phyloP scores from a whole-genome alignment of 2,113 vertebrate species.

The Mionectes macconnelli region DNA sequence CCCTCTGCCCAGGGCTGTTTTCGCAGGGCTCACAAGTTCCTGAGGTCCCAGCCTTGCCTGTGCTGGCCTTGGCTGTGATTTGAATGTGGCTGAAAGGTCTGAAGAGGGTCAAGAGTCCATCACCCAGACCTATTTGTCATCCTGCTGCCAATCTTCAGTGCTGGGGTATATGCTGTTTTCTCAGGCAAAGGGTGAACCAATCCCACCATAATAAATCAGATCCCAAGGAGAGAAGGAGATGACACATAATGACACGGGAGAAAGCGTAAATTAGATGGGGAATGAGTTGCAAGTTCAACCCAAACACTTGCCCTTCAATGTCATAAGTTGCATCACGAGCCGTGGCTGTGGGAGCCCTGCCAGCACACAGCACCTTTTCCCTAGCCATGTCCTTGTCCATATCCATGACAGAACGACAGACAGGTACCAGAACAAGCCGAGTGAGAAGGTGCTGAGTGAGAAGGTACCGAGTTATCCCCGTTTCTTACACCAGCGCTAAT shows the following conservation, averaged over 20 bases:
- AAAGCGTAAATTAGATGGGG: background rate
- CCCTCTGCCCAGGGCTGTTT: background rate
- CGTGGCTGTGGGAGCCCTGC: background rate
- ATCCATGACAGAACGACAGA: background rate
- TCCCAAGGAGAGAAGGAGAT: background rate
- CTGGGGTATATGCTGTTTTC: background rate
- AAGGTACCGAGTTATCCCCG: background rate
- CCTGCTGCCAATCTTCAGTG: background rate
- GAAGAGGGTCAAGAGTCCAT: background rate
- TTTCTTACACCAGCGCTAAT: background rate
- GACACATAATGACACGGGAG: rapidly evolving
- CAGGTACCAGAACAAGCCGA: background rate
- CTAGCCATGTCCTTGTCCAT: background rate
- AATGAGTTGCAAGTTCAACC: background rate
- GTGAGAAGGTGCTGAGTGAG: background rate
- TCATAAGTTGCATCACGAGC: background rate
- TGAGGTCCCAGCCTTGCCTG: background rate
- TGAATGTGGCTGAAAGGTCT: background rate
- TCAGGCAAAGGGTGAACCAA: background rate
- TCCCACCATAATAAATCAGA: background rate
- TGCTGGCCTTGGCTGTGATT: background rate
- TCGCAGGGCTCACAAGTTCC: background rate
- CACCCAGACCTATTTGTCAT: background rate
- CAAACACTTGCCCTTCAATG: background rate
- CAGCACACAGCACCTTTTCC: background rate